Percentiles rank a stretch among this genome's conserved stretches.
Conservation (phyloP, 2,113 vertebrate species). For the Dipodomys stephensi region DNA sequence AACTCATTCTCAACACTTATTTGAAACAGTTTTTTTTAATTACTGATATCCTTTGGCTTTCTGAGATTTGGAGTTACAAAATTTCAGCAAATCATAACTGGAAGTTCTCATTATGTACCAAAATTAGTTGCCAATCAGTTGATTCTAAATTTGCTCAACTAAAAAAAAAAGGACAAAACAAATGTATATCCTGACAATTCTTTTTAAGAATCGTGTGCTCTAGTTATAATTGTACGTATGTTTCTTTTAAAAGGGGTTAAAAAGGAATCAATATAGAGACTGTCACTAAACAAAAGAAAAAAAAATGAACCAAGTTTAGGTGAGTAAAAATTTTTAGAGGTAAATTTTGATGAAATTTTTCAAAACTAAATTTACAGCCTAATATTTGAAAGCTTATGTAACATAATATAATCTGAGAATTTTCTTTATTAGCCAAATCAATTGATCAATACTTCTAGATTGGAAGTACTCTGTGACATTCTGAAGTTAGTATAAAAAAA, state of each 20-base stretch:
- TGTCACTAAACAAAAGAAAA: constrained; percentile 61
- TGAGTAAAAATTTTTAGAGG: constrained; percentile 38
- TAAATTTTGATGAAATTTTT: constrained; percentile 55
- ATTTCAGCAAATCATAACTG: constrained; percentile 57
- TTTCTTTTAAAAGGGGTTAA: constrained; percentile 82
- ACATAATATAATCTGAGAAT: constrained; percentile 6
- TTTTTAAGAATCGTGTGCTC: constrained; percentile 46
- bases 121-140: neutral
- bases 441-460: constrained; percentile 41
- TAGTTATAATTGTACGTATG: constrained; percentile 47
- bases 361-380: constrained; percentile 42
- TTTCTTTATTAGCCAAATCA: constrained; percentile 62
- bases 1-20: constrained; percentile 57
- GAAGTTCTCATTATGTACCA: constrained; percentile 70
- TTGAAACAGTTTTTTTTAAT: constrained; percentile 69
- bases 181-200: constrained; percentile 4
- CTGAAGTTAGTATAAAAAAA: constrained; percentile 39
- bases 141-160: constrained; percentile 55
- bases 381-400: constrained; percentile 38
- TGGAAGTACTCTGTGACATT: constrained; percentile 57
- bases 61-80: constrained; percentile 54
- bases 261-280: constrained; percentile 59
- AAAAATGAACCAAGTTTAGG: constrained; percentile 52
- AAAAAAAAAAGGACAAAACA: constrained; percentile 48
- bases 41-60: constrained; percentile 70